Evolutionary conservation across 2,113 vertebrate species (phyloP), one percentile per base, ranked within the genome.

Genomic region (Scortum barcoo): DNA sequence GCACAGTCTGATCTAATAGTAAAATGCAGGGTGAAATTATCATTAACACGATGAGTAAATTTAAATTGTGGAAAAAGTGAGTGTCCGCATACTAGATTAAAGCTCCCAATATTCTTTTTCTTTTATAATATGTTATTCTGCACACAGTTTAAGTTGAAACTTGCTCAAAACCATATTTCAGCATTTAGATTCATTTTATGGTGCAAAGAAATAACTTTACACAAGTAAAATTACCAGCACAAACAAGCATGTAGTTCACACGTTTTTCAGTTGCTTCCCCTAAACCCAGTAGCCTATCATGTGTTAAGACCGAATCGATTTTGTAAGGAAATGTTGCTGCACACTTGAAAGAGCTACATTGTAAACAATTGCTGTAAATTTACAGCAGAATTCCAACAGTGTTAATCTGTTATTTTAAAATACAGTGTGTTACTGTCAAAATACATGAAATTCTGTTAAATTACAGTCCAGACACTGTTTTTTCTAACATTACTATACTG

Each of bases 311-410:
- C 5, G 68, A 63, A 88, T 72, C 72, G 84, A 85, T 85, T 86
- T 48, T 68, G 63, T 65, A 75, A 77, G 62, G 44, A 88, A 84
- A 86, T 67, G 80, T 71, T 81, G 78, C 80, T 76, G 80, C 86
- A 54, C 71, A 71, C 69, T 58, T 76, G 54, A 66, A 80, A 80
- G 76, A 54, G 44, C 72, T 50, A 33, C n/a, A n/a, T n/a, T n/a
- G n/a, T n/a, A n/a, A n/a, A n/a, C n/a, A n/a, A n/a, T n/a, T n/a
- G n/a, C n/a, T n/a, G n/a, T n/a, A n/a, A n/a, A n/a, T n/a, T n/a
- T n/a, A n/a, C n/a, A n/a, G n/a, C n/a, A n/a, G n/a, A n/a, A n/a
- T n/a, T n/a, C n/a, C n/a, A n/a, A n/a, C n/a, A n/a, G n/a, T n/a
- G n/a, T n/a, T n/a, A n/a, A n/a, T n/a, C n/a, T n/a, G n/a, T n/a